Base-by-base conservation (phyloP, 2,797 vertebrate species). In the Syncerus caffer region DNA sequence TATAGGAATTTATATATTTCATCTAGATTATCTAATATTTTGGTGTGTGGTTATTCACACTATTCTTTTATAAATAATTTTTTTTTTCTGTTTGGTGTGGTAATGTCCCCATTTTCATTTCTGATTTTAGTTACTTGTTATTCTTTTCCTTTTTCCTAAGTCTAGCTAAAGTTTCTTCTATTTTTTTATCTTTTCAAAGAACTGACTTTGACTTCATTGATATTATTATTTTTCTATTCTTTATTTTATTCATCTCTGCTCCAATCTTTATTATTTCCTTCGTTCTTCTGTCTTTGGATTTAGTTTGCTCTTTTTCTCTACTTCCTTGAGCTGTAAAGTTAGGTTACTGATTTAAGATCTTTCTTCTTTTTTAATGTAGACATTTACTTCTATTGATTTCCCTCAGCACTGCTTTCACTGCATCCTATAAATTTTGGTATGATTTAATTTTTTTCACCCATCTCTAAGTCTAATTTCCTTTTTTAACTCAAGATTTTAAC, bases 231-330 rank as follows among this genome's bases (percentile, higher is more conserved):
- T 92, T 92, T 76, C n/a, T 50, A n/a, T 85, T 83, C 31, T 83
- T 71, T 92, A 60, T 85, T 96, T 85, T 53, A 64, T 88, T 93
- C 85, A 57, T 91, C 45, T 71, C n/a, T 71, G 64, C n/a, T 71
- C 85, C 45, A 45, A 57, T 92, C 67, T 51, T 47, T 79, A 55
- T 79, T 87, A 57, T 45, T 95, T 92, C n/a, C 31, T 95, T 90
- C 74, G 8, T 62, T 85, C 55, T 90, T 25, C 84, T 96, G 93
- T 31, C 58, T 88, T 90, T 80, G 11, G 27, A 53, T 89, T 96
- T 82, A 76, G 50, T 38, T 93, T 88, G 17, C n/a, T 94, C 53
- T 74, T 93, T 93, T 91, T 95, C 84, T 84, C 58, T 90, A 64
- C 67, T 90, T 96, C 64, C 23, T 88, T 87, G 38, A 87, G 47